Evolutionary conservation across 2,888 invertebrate species (phyloP).

Genomic region (Endotricha flammealis): DNA sequence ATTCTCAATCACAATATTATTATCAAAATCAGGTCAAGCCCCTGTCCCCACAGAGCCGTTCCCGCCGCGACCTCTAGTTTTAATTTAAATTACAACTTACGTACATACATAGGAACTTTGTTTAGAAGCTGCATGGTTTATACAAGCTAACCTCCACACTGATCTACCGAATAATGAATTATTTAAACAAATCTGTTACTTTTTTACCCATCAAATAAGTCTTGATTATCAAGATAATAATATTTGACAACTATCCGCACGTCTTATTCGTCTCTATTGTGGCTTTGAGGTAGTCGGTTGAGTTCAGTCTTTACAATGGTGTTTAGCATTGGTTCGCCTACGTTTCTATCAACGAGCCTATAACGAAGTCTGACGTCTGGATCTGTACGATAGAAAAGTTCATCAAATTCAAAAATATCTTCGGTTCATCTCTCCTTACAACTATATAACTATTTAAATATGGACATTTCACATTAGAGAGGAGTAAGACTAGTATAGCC

Average conservation of each 20-base stretch:
- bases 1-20: slow-evolving; percentile 55
- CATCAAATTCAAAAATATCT: slow-evolving; percentile 7
- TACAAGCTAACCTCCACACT: slow-evolving; percentile 78
- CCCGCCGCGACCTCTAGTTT: slow-evolving; percentile 62
- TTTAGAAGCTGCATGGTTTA: slow-evolving; percentile 78
- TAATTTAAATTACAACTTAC: slow-evolving; percentile 74
- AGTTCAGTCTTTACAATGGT: slow-evolving; percentile 24
- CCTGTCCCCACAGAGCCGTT: slow-evolving; percentile 43
- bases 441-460: slow-evolving; percentile 11
- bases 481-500: slow-evolving; percentile 32
- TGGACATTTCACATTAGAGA: slow-evolving; percentile 25
- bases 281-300: slow-evolving; percentile 14
- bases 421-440: slow-evolving; percentile 9
- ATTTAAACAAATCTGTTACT: slow-evolving; percentile 62
- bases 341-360: background rate
- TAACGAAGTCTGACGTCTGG: background rate
- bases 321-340: slow-evolving; percentile 5
- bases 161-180: slow-evolving; percentile 71
- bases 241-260: slow-evolving; percentile 29
- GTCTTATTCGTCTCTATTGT: slow-evolving; percentile 31
- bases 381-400: slow-evolving; percentile 3
- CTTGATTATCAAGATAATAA: slow-evolving; percentile 59
- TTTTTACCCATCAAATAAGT: slow-evolving; percentile 55
- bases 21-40: slow-evolving; percentile 48
- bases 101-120: slow-evolving; percentile 79